phyloP scores from a whole-genome alignment of 2,113 vertebrate species.

The Lutjanus erythropterus region DNA sequence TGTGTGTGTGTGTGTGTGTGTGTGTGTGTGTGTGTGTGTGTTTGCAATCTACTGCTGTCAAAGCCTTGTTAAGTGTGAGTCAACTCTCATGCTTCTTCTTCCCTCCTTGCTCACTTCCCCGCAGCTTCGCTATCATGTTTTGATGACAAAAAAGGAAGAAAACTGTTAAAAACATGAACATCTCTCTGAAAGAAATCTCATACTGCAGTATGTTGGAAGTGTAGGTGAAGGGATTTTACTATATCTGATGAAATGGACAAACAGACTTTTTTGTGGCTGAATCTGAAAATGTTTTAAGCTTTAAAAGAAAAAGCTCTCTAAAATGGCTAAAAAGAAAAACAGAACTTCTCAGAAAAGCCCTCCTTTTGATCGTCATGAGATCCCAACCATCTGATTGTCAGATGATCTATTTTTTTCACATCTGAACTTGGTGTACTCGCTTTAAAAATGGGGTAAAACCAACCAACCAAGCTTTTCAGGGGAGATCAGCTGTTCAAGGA shows the following conservation, averaged over 20 bases:
- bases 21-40: constrained; percentile 1
- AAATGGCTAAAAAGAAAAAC: no score
- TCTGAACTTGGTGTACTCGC: background rate
- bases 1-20: background rate
- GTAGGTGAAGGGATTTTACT: background rate
- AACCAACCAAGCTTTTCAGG: background rate
- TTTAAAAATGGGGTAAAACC: no score
- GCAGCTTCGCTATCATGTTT: background rate
- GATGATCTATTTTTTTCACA: background rate
- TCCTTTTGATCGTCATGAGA: background rate
- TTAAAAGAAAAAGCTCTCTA: no score
- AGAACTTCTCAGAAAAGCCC: no score
- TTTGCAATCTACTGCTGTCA: constrained; percentile 42
- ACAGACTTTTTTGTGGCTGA: no score
- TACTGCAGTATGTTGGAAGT: background rate
- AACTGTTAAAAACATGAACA: background rate
- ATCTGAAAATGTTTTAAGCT: no score
- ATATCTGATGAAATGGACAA: background rate
- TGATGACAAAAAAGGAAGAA: background rate
- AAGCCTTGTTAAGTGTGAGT: constrained; percentile 35
- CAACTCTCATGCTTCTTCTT: constrained; percentile 1
- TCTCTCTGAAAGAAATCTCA: background rate
- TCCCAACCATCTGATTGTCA: background rate
- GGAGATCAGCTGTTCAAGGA: background rate
- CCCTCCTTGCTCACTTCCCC: background rate